phyloP scores from a whole-genome alignment of 2,888 invertebrate genomes.

The Oconnorella tubifera region DNA sequence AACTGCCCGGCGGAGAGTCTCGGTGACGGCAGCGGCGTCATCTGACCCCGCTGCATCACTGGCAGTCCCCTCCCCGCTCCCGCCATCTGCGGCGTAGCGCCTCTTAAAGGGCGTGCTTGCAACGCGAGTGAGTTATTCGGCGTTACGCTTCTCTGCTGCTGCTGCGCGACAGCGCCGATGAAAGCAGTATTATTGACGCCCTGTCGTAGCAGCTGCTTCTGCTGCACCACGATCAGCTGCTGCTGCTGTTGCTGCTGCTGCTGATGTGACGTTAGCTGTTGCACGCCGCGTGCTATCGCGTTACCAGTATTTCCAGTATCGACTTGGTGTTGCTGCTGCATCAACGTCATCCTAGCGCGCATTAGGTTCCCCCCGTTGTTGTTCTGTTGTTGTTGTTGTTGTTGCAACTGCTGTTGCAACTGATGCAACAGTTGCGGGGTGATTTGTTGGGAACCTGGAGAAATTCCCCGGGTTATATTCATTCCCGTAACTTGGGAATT shows the following conservation, averaged over 20 bases:
- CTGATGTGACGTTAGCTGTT: conserved; percentile 44
- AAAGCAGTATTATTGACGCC: neutral
- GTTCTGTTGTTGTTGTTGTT: conserved; percentile 10
- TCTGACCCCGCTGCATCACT: neutral
- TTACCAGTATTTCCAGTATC: too few species aligned
- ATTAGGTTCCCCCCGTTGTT: conserved; percentile 10
- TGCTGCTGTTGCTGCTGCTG: conserved; percentile 35
- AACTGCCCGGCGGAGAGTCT: neutral
- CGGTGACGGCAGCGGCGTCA: neutral
- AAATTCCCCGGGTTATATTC: too few species aligned
- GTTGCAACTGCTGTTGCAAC: conserved; percentile 51
- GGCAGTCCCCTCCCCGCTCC: neutral
- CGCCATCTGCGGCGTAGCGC: neutral
- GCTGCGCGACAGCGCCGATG: neutral
- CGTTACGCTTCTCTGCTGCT: neutral
- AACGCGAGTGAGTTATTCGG: neutral
- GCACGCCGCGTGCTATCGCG: conserved; percentile 42
- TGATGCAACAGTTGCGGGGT: conserved; percentile 22
- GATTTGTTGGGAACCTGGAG: conserved; percentile 14
- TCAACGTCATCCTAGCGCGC: neutral
- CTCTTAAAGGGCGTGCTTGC: neutral
- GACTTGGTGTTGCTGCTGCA: conserved; percentile 25
- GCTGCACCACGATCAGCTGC: conserved; percentile 45
- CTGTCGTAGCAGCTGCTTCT: conserved; percentile 39
- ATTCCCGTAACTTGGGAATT: too few species aligned